Evolutionary conservation across 1,140 invertebrate species (phyloP).

Genomic region (Nixonia krombeini): DNA sequence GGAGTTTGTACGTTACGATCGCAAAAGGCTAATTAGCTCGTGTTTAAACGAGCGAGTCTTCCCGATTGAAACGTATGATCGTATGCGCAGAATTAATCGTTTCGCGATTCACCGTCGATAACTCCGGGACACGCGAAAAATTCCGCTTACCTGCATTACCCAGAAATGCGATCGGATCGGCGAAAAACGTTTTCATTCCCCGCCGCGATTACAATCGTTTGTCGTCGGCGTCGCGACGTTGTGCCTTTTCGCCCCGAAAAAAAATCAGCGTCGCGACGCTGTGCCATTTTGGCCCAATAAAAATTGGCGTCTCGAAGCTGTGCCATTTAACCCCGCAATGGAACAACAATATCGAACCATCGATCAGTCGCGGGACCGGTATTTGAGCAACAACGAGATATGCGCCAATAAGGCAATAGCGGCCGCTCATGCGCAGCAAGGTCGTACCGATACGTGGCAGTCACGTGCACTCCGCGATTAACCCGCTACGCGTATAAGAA

Average conservation of each 20-base stretch:
- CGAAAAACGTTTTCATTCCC: neutral
- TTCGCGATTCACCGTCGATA: conserved; percentile 46
- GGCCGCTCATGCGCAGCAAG: too few relatives aligned
- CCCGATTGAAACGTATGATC: conserved; percentile 53
- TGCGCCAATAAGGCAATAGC: too few relatives aligned
- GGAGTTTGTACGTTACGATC: conserved; percentile 50
- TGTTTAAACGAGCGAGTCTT: conserved; percentile 48
- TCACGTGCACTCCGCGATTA: conserved; percentile 44
- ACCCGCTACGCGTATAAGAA: conserved; percentile 58
- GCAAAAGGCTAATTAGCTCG: conserved; percentile 53
- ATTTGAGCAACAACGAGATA: too few relatives aligned
- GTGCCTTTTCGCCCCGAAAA: neutral
- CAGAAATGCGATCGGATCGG: conserved; percentile 31
- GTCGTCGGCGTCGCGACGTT: too few relatives aligned
- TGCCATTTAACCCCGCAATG: too few relatives aligned
- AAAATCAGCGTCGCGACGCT: too few relatives aligned
- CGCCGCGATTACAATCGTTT: too few relatives aligned
- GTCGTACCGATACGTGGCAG: conserved; percentile 46
- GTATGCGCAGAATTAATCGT: conserved; percentile 49
- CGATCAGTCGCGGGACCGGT: too few relatives aligned
- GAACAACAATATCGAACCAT: too few relatives aligned
- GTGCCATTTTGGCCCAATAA: too few relatives aligned
- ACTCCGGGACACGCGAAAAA: conserved; percentile 47
- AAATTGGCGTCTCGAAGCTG: too few relatives aligned
- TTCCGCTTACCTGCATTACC: conserved; percentile 29